These are phyloP conservation scores for Stenopsyche tienmushanensis DNA, from an alignment of 1,140 invertebrate genomes.

Conservation along the genomic window DNA sequence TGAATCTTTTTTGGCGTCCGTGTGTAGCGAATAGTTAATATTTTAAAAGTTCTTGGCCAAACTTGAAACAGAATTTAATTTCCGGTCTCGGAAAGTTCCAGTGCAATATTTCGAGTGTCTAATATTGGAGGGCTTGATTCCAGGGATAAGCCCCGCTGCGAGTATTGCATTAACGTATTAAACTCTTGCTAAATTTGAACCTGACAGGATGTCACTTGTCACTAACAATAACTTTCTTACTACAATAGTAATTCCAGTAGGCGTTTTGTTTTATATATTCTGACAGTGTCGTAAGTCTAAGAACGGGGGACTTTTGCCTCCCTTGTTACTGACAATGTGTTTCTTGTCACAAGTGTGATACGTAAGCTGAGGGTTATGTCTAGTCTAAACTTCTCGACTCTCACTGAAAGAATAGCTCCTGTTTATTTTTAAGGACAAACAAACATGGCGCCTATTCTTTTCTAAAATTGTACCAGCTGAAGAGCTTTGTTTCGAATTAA, in stretches of 20 bases:
- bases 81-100: too few relatives aligned
- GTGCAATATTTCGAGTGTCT: too few relatives aligned
- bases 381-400: neutral
- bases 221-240: slow-evolving; percentile 12
- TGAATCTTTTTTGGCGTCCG: too few relatives aligned
- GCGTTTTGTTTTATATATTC: slow-evolving; percentile 23
- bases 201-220: neutral
- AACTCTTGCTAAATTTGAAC: neutral
- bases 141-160: too few relatives aligned
- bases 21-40: neutral
- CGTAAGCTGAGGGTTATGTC: neutral
- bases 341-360: neutral
- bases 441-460: too few relatives aligned
- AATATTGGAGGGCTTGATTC: too few relatives aligned
- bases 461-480: too few relatives aligned
- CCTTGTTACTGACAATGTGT: neutral
- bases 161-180: too few relatives aligned
- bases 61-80: too few relatives aligned
- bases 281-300: slow-evolving; percentile 7
- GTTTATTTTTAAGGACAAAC: too few relatives aligned
- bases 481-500: too few relatives aligned
- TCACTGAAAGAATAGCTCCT: too few relatives aligned
- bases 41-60: neutral
- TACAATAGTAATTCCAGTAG: slow-evolving; percentile 1
- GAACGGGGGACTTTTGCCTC: neutral